Evolutionary conservation across 1,140 invertebrate species (phyloP), one percentile per base, ranked within the genome.

Genomic region (Leptopilina boulardi): DNA sequence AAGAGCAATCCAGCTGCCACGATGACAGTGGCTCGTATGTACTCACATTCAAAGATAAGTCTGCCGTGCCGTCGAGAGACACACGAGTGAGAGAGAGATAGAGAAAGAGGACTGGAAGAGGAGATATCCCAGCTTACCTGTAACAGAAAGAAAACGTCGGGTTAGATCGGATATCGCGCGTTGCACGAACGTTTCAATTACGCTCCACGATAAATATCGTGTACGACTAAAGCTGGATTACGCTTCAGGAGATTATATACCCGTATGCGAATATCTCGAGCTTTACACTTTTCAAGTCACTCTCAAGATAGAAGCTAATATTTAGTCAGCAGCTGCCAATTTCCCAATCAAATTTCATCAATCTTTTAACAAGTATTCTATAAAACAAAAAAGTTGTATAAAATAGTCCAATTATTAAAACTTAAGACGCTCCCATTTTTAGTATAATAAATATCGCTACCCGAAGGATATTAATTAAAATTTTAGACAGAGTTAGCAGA

Each of bases 181-280:
- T n/a, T 72, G 78, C 83, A 85, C 76, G 82, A 86, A 88, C 82
- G 82, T 86, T 88, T 88, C 86, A 87, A 88, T 88, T 87, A 86
- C 84, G 71, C 78, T 56, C 2, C 13, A 54, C 80, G 84, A 87
- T 86, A 86, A 87, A 85, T 87, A 87, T 86, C 85, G 80, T 79
- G 77, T 78, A 56, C 74, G 77, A 78, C 79, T 76, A 82, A 79
- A 81, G 80, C 77, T 78, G 66, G 76, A 82, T 80, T 78, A 78
- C 78, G 72, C 78, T 75, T 21, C 70, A 44, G 10, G 75, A 77
- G 77, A 77, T 80, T 77, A 76, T n/a, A 30, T 66, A 34, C 59
- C 59, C 54, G 76, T 81, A 56, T 56, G 23, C 70, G 74, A 82
- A 80, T 75, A 74, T 73, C 76, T n/a, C 70, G 79, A 76, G 73